phyloP scores from a whole-genome alignment of 2,113 vertebrate species.

The Blennius ocellaris region DNA sequence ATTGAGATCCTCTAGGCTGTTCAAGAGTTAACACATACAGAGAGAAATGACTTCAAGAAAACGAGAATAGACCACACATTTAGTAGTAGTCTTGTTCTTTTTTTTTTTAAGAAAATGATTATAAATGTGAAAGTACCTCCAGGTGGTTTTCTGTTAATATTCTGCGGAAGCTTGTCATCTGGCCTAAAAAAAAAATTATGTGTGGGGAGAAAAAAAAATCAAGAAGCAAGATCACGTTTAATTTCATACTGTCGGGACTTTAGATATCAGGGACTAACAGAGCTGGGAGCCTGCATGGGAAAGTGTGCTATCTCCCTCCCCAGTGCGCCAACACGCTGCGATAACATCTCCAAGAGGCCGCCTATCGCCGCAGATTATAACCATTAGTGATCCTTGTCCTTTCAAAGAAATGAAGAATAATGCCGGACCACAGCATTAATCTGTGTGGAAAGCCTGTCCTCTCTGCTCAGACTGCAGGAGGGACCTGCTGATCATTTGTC shows the following conservation, averaged over 20 bases:
- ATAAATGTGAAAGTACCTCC: too few relatives aligned
- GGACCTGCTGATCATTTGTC: constrained; percentile 50
- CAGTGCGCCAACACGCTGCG: constrained; percentile 60
- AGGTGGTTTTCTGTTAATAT: too few relatives aligned
- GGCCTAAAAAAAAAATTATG: too few relatives aligned
- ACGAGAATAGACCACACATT: too few relatives aligned
- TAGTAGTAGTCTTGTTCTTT: too few relatives aligned
- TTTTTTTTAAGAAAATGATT: too few relatives aligned
- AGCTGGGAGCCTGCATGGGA: constrained; percentile 20
- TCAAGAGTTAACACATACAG: too few relatives aligned
- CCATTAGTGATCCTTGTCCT: constrained; percentile 77
- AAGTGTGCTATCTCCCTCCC: constrained; percentile 67
- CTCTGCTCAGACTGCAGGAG: constrained; percentile 12
- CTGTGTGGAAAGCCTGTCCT: constrained; percentile 43
- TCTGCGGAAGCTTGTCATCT: too few relatives aligned
- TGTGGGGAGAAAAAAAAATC: background rate
- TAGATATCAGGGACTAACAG: constrained; percentile 48
- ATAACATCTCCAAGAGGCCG: constrained; percentile 68
- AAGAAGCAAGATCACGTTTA: background rate
- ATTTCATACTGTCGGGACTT: constrained; percentile 4
- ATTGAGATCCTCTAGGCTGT: background rate
- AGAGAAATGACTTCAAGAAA: too few relatives aligned
- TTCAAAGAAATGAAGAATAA: constrained; percentile 68
- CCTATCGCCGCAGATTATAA: constrained; percentile 69
- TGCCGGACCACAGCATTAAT: constrained; percentile 61